A percentile compares a stretch with the other conserved stretches of the same genome.
Conservation (phyloP, 2,888 invertebrate species). For the Phaonia tiefii region DNA sequence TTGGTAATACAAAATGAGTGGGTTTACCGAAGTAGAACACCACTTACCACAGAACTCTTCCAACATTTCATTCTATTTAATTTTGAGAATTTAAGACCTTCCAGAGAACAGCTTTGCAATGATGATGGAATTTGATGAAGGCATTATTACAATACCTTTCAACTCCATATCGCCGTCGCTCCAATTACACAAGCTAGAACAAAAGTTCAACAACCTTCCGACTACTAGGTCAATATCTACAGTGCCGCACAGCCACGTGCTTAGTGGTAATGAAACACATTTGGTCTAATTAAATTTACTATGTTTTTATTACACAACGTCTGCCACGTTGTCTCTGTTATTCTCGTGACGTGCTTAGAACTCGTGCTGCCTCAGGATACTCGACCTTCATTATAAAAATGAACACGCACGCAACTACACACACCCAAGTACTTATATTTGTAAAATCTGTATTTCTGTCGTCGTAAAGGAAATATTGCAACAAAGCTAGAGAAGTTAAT, state of each 20-base stretch:
- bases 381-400: too few species aligned
- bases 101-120: too few species aligned
- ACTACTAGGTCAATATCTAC: constrained; percentile 50
- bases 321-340: constrained; percentile 27
- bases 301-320: constrained; percentile 62
- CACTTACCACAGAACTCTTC: too few species aligned
- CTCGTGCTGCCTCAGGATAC: constrained; percentile 54
- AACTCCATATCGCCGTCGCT: too few species aligned
- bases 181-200: too few species aligned
- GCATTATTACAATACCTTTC: too few species aligned
- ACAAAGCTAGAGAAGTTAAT: constrained; percentile 55
- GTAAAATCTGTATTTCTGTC: constrained; percentile 15
- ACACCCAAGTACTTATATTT: constrained; percentile 20
- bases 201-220: constrained; percentile 53
- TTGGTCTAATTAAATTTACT: constrained; percentile 66
- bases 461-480: constrained; percentile 48
- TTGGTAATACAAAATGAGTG: too few species aligned
- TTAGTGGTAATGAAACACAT: constrained; percentile 67
- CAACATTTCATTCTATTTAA: too few species aligned
- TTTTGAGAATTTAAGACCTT: too few species aligned
- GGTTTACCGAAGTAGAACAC: too few species aligned
- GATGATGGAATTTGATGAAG: too few species aligned
- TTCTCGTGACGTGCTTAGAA: constrained; percentile 32
- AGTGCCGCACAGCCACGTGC: constrained; percentile 60
- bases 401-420: constrained; percentile 21